A percentile compares a stretch with the other conserved stretches of the same genome.
These are phyloP conservation scores for Astreopora myriophthalma DNA, from an alignment of 64 coral and sea anemone genomes.

Conservation along the genomic window DNA sequence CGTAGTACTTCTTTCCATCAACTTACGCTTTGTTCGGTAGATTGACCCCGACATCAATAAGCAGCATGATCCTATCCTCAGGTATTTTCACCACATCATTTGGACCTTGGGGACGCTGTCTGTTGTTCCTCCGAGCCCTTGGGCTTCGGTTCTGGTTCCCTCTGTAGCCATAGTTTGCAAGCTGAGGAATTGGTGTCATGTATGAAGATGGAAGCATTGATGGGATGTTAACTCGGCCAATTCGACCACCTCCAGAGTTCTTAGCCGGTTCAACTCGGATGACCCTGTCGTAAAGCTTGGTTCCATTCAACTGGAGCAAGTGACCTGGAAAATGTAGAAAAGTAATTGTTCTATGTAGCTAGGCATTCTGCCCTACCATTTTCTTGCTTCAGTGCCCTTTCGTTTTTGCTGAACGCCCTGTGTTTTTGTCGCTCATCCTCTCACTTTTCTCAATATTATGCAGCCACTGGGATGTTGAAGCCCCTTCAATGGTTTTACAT, in stretches of 20 bases:
- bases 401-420: too few species aligned
- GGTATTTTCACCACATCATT: conserved; percentile 82
- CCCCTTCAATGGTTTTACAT: too few species aligned
- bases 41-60: conserved; percentile 93
- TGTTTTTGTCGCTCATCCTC: too few species aligned
- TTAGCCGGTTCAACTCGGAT: conserved; percentile 84
- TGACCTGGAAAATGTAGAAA: conserved; percentile 11
- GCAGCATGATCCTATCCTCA: conserved; percentile 67
- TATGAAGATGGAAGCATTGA: conserved; percentile 18
- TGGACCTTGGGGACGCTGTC: conserved; percentile 35
- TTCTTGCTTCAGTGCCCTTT: too few species aligned
- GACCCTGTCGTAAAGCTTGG: conserved; percentile 72
- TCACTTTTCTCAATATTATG: too few species aligned
- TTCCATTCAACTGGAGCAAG: conserved; percentile 75
- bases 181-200: neutral
- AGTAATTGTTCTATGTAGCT: too few species aligned
- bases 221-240: conserved; percentile 17
- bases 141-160: conserved; percentile 21
- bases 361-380: too few species aligned
- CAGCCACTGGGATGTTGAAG: too few species aligned
- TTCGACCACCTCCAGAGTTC: conserved; percentile 26
- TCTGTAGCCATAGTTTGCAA: neutral
- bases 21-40: conserved; percentile 95
- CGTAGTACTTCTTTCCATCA: neutral
- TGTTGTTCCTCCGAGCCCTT: neutral